phyloP scores from a whole-genome alignment of 2,113 vertebrate species.

The Dipodomys stephensi region DNA sequence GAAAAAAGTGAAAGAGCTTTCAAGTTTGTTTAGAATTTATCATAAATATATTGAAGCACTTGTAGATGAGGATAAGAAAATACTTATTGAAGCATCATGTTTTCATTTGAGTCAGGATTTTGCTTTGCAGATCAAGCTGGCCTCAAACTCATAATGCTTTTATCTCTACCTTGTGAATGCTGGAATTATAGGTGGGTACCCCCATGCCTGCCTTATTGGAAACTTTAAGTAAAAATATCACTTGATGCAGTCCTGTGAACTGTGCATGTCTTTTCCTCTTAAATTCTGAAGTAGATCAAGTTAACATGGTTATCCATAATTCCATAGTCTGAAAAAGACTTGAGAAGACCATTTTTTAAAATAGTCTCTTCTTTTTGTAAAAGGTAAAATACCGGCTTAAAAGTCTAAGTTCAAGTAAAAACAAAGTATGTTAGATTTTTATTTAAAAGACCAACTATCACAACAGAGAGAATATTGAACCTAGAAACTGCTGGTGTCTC shows the following conservation, averaged over 20 bases:
- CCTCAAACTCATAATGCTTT: neutral
- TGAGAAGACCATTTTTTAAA: neutral
- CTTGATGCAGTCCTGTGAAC: neutral
- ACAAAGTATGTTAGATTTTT: constrained; percentile 8
- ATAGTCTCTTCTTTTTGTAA: neutral
- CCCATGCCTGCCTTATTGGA: neutral
- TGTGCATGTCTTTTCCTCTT: neutral
- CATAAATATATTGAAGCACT: neutral
- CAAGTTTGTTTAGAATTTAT: neutral
- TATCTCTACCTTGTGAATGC: neutral
- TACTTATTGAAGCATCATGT: neutral
- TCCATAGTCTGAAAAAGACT: neutral
- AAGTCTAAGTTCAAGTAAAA: constrained; percentile 41
- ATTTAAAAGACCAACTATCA: neutral
- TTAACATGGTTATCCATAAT: neutral
- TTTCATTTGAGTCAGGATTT: neutral
- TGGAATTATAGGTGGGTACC: neutral
- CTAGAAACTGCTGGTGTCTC: neutral
- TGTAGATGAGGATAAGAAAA: neutral
- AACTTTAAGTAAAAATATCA: neutral
- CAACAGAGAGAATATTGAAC: neutral
- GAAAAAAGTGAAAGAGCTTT: neutral
- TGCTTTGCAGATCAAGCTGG: neutral
- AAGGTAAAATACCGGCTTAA: constrained; percentile 18
- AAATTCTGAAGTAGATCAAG: neutral